These are phyloP conservation scores for Zaprionus capensis DNA, from an alignment of 1,140 invertebrate genomes.

Conservation along the genomic window DNA sequence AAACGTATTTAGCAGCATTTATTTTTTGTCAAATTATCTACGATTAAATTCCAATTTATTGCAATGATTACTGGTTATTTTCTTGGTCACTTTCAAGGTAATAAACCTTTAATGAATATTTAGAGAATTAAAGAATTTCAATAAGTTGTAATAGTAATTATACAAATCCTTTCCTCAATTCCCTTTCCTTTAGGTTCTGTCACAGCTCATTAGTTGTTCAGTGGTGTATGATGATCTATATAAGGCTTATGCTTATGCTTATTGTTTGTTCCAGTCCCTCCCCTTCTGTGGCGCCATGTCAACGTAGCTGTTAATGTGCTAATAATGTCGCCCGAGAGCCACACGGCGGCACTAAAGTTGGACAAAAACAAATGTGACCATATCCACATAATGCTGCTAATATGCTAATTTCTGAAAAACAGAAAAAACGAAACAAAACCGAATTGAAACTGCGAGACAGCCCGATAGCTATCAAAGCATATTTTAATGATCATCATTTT, in stretches of 20 bases:
- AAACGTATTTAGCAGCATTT: background rate
- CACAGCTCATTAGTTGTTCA: background rate
- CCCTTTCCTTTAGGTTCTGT: no score
- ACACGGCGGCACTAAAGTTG: slow-evolving; percentile 41
- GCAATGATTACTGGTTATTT: background rate
- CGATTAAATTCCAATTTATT: background rate
- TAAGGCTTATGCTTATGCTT: background rate
- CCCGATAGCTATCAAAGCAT: slow-evolving; percentile 60
- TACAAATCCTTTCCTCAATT: background rate
- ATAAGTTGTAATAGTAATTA: background rate
- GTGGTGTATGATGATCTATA: background rate
- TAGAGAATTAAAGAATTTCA: background rate
- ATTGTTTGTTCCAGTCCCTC: background rate
- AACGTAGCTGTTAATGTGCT: slow-evolving; percentile 50
- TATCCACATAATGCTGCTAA: slow-evolving; percentile 58
- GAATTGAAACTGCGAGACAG: slow-evolving; percentile 24
- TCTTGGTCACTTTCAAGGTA: background rate
- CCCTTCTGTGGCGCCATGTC: slow-evolving; percentile 34
- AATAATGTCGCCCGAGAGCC: slow-evolving; percentile 49
- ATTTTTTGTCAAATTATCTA: background rate
- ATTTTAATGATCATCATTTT: slow-evolving; percentile 65
- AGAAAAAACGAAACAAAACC: slow-evolving; percentile 9
- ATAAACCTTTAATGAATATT: background rate
- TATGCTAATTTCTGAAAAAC: slow-evolving; percentile 49
- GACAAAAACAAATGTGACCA: slow-evolving; percentile 52